A percentile compares a stretch with the other conserved stretches of the same genome.
Conservation (phyloP, 2,888 invertebrate genomes). For the Leptinotarsa rubiginosa region DNA sequence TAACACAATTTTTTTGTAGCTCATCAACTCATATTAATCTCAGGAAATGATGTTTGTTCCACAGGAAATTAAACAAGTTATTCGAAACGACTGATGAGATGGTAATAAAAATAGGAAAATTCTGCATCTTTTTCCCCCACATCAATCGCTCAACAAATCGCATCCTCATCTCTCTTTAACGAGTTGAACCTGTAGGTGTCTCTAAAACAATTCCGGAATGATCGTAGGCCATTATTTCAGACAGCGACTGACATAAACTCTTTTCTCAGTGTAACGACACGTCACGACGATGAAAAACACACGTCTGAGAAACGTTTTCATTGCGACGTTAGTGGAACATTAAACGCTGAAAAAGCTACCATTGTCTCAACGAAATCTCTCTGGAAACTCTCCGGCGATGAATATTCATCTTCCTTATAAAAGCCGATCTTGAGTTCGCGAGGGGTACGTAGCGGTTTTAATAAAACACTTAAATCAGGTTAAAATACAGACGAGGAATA, state of each 20-base stretch:
- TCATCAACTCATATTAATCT: too few species aligned
- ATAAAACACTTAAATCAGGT: conserved; percentile 62
- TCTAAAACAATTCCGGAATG: conserved; percentile 12
- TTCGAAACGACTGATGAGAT: too few species aligned
- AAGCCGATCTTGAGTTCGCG: conserved; percentile 56
- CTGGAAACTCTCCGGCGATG: conserved; percentile 54
- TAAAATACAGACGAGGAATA: conserved; percentile 43
- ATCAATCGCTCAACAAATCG: not conserved
- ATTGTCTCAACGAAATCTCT: conserved; percentile 55
- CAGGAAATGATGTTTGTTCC: too few species aligned
- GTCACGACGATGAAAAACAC: conserved; percentile 53
- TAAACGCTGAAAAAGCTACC: conserved; percentile 54
- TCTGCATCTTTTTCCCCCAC: not conserved
- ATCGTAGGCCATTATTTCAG: conserved; percentile 12
- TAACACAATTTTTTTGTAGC: too few species aligned
- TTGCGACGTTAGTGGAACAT: conserved; percentile 53
- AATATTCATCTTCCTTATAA: conserved; percentile 60
- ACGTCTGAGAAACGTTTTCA: conserved; percentile 56
- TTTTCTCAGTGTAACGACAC: conserved; percentile 32
- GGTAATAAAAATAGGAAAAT: too few species aligned
- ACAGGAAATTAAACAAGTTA: too few species aligned
- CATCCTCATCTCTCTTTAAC: not conserved
- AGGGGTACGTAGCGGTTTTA: conserved; percentile 59
- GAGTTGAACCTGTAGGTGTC: conserved; percentile 3
- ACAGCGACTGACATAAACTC: conserved; percentile 29